Evolutionary conservation across 2,797 vertebrate species (phyloP), one percentile per base, ranked within the genome.

Genomic region (Dromococcyx pavoninus): DNA sequence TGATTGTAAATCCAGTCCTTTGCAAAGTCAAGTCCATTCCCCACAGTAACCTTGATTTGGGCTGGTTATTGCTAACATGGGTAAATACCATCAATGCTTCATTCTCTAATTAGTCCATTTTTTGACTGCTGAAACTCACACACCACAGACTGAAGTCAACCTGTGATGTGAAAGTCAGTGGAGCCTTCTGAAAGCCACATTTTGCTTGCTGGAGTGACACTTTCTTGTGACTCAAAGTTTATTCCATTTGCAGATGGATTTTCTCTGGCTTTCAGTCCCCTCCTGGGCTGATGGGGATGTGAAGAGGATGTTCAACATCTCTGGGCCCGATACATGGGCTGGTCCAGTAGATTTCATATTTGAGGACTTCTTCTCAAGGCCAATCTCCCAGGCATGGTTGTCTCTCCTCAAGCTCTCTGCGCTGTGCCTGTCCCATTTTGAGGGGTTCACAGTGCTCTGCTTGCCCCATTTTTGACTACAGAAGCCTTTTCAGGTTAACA

Each of bases 301-400:
- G 3, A 30, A 18, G 37, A 53, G 58, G 78, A 23, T 32, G 39
- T 43, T 62, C 64, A 93, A 2, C n/a, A 66, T 27, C 35, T 11
- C 81, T 51, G 43, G 64, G 53, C 30, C 35, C 75, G 61, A 41
- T 9, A 39, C 57, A 25, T 6, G 28, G 32, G 39, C 61, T 50
- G 43, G 24, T 53, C 62, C 67, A 50, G 61, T 70, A 84, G 51
- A 39, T 51, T 13, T 9, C 6, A 33, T 17, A 76, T 18, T 23
- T 19, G 65, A 76, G 65, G 25, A 30, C 66, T 84, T 74, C 33
- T 56, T 30, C 57, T 74, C 23, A 28, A 37, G 92, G 21, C 23
- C 8, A 5, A 17, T 21, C 60, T 57, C 37, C 60, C 2, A 4
- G 60, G 18, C 16, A 27, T 0, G 2, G 65, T 0, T 32, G 41